phyloP scores from a whole-genome alignment of 1,140 invertebrate genomes.

The Orchestia grillus region DNA sequence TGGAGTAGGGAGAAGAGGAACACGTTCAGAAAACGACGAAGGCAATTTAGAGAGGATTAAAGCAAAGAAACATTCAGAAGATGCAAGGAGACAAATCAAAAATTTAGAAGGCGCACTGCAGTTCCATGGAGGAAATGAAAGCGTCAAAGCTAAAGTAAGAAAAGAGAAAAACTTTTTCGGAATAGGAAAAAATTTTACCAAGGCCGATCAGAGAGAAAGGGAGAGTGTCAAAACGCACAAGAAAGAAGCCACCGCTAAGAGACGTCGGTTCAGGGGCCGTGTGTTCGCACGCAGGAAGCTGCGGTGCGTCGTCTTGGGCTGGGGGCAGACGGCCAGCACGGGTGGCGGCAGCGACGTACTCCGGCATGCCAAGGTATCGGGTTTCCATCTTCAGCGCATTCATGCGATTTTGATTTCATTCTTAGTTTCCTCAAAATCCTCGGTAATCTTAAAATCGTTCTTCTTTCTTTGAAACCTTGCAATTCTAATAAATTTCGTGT shows the following conservation, averaged over 20 bases:
- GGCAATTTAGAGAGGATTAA: neutral
- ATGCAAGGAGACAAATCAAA: neutral
- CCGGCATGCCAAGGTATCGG: neutral
- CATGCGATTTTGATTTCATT: too few species aligned
- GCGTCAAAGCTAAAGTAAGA: neutral
- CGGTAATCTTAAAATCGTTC: too few species aligned
- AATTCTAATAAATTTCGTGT: too few species aligned
- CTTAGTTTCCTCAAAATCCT: too few species aligned
- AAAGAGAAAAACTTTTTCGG: neutral
- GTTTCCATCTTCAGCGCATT: too few species aligned
- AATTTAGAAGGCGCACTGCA: neutral
- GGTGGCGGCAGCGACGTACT: neutral
- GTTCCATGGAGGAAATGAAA: neutral
- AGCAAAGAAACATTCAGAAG: neutral
- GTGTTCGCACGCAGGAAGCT: neutral
- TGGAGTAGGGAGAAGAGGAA: neutral
- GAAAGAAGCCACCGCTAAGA: neutral
- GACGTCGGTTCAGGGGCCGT: neutral
- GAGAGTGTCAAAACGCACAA: neutral
- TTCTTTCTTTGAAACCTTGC: too few species aligned
- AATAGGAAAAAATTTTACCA: neutral
- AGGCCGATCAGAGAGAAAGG: neutral
- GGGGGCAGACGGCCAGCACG: neutral
- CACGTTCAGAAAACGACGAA: neutral
- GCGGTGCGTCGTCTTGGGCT: constrained; percentile 22